Evolutionary conservation across 2,113 vertebrate species (phyloP), one percentile per base, ranked within the genome.

Genomic region (Colius striatus): DNA sequence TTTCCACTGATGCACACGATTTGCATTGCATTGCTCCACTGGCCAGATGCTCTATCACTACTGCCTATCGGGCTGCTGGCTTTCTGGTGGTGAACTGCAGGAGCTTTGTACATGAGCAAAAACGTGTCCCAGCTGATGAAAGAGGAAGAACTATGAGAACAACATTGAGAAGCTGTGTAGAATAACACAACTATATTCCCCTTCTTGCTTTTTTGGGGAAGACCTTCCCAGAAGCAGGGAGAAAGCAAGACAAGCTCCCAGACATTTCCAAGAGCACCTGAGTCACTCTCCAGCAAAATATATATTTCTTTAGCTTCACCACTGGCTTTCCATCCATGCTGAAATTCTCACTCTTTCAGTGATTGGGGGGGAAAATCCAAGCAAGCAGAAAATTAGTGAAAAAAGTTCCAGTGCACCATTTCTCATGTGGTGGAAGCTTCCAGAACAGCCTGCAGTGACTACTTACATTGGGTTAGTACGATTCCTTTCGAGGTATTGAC

Each of bases 41-140:
- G n/a, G 14, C 27, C 58, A 23, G 23, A 1, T 6, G 29, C 32
- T 68, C 29, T 22, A 3, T 1, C 4, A 47, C 11, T 1, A 3
- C 4, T 3, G 51, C 72, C 41, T 51, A 68, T 16, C 7, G 30
- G n/a, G 18, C 12, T 21, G 19, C 66, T 45, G 66, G 66, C 45
- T 57, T 26, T 45, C 66, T 25, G 12, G 1, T 4, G 1, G 34
- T 13, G 53, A 38, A 53, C 36, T 1, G 10, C 65, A 67, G 53
- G 47, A 26, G 38, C 38, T 87, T 48, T 38, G 6, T 1, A 15
- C 41, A 14, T 22, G 29, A 41, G 22, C 26, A 51, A 57, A 53
- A 48, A 8, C 29, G 25, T 27, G 26, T 23, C 27, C 34, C 60
- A 53, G 30, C 5, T 12, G 47, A 11, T 70, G 38, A 58, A 22